Evolutionary conservation across 1,140 invertebrate genomes (phyloP).

Genomic region (Onthophagus taurus): DNA sequence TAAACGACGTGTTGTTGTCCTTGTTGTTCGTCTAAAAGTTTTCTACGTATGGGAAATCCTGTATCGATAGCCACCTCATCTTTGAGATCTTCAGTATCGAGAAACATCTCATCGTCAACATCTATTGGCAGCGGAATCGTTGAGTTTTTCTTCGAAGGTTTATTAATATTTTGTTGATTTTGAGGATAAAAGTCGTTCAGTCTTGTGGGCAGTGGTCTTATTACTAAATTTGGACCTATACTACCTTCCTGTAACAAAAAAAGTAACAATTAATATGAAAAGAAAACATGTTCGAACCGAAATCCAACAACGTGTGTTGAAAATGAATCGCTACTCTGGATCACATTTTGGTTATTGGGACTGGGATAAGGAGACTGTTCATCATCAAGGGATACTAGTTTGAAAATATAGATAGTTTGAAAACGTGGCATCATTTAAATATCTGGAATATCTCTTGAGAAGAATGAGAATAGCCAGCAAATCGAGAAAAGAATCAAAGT

Average conservation of each 20-base stretch:
- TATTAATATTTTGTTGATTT: conserved; percentile 25
- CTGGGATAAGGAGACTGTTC: no score
- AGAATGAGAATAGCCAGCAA: no score
- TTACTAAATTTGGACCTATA: conserved; percentile 78
- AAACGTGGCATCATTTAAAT: no score
- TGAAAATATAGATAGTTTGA: no score
- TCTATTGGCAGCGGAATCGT: conserved; percentile 34
- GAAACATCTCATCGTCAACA: conserved; percentile 67
- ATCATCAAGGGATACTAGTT: no score
- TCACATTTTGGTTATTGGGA: no score
- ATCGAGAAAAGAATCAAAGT: no score
- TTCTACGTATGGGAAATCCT: conserved; percentile 42
- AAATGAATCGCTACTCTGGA: no score
- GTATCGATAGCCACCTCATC: conserved; percentile 49
- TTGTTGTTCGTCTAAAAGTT: conserved; percentile 15
- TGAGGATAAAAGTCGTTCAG: conserved; percentile 48
- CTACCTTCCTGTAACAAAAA: conserved; percentile 66
- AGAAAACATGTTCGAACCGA: no score
- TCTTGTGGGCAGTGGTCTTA: conserved; percentile 68
- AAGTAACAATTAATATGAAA: conserved; percentile 2
- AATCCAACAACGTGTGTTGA: no score
- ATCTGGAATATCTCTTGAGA: no score
- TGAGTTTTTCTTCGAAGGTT: conserved; percentile 23
- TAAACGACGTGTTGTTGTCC: conserved; percentile 40
- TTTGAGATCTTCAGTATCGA: conserved; percentile 49